phyloP scores from a whole-genome alignment of 2,888 invertebrate species.

The Myathropa florea region DNA sequence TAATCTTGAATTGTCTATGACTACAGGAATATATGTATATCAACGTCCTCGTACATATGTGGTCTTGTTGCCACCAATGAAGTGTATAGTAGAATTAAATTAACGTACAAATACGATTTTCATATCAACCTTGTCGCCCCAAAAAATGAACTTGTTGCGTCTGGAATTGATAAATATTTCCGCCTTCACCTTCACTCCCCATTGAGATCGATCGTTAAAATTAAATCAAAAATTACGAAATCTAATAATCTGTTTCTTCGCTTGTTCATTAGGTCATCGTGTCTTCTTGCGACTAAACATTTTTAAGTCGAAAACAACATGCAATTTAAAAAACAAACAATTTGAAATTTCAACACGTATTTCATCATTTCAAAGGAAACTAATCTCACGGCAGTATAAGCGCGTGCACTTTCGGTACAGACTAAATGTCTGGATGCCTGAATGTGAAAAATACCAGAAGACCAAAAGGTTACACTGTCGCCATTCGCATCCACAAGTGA shows the following conservation, averaged over 20 bases:
- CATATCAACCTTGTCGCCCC: neutral
- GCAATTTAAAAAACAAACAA: neutral
- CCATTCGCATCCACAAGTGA: neutral
- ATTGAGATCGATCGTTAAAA: neutral
- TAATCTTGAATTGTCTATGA: too few relatives aligned
- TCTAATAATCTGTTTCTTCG: neutral
- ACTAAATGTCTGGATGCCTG: constrained; percentile 10
- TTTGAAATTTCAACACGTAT: constrained; percentile 20
- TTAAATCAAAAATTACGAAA: neutral
- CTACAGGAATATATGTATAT: neutral
- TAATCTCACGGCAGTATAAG: neutral
- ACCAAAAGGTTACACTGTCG: constrained; percentile 16
- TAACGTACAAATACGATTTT: neutral
- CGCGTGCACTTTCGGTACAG: constrained; percentile 16
- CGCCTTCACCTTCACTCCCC: constrained; percentile 15
- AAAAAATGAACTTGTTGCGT: neutral
- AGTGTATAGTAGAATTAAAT: neutral
- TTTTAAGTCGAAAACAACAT: neutral
- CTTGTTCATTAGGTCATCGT: constrained; percentile 12
- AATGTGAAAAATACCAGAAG: constrained; percentile 10
- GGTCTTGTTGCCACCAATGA: too few relatives aligned
- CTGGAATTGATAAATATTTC: constrained; percentile 33
- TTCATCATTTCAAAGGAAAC: constrained; percentile 19
- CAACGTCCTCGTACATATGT: neutral
- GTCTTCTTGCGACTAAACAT: neutral